A percentile compares a stretch with the other conserved stretches of the same genome.
phyloP scores from a whole-genome alignment of 2,113 vertebrate genomes.

The Platycercus adscitus region DNA sequence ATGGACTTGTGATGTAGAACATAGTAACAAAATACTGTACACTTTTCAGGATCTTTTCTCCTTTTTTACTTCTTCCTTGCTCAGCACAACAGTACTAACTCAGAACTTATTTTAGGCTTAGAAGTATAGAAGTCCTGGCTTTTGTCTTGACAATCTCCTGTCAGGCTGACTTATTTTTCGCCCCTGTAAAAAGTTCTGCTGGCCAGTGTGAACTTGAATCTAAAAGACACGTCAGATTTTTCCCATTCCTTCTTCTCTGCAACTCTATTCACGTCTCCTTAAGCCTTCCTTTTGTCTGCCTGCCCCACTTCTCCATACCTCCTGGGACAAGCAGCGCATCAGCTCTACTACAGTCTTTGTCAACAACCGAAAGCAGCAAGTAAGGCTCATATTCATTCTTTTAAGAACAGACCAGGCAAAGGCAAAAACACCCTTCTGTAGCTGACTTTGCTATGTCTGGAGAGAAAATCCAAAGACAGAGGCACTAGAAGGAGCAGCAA shows the following conservation, averaged over 20 bases:
- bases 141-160: not conserved
- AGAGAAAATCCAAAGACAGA: not conserved
- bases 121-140: not conserved
- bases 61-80: not conserved
- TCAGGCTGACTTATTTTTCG: not conserved
- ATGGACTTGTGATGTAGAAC: not conserved
- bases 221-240: not conserved
- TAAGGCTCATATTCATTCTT: not conserved
- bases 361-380: slow-evolving; percentile 5
- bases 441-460: not conserved
- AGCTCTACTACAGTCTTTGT: not conserved
- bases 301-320: not conserved
- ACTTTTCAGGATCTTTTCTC: not conserved
- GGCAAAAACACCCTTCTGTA: not conserved
- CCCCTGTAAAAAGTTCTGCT: not conserved
- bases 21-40: not conserved
- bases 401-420: not conserved
- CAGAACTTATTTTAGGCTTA: not conserved
- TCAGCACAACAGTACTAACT: not conserved
- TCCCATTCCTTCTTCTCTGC: not conserved
- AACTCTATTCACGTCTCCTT: not conserved
- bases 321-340: not conserved
- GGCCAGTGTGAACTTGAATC: not conserved
- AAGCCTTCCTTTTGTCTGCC: not conserved
- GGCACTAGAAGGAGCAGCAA: not conserved